Base-by-base conservation (phyloP, 2,797 vertebrate genomes). In the Takifugu rubripes region DNA sequence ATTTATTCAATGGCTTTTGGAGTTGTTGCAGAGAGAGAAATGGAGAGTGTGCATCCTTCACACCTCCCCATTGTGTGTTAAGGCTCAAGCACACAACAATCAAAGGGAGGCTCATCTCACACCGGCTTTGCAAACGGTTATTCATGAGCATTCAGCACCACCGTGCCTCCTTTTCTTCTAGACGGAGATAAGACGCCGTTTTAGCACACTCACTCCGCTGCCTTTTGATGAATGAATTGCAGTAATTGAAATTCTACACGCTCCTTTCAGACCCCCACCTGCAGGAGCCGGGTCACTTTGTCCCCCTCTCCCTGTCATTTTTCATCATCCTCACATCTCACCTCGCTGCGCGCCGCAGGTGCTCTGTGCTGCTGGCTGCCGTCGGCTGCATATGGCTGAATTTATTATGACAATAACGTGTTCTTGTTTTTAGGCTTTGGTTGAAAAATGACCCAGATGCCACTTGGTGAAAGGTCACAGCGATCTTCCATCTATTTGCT, bases 11-110 rank as follows among this genome's bases (percentile, higher is more conserved):
- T 4, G 11, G 36, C 12, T 40, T 40, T 40, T 12, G 3, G 10
- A 12, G 4, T 10, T 14, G 36, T 14, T 14, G 12, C 12, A 14
- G 36, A 40, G 3, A 12, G 21, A 21, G 21, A 21, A 21, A 21
- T 21, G 21, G 21, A 21, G 21, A 21, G 36, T 11, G 10, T 12
- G 17, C 25, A 45, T 47, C 44, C 51, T 72, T 82, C 65, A 66
- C 78, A 81, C 71, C 56, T 49, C 47, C 21, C 48, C 7, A 58
- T 75, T 79, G 77, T 83, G 67, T 72, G 75, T 65, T 72, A 66
- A 81, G 52, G 25, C 64, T 55, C 54, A 56, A 57, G 36, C 49
- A 56, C 31, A 49, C 49, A 64, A 66, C 59, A 68, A 56, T 56
- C 33, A 64, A 66, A 56, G 61, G 33, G 16, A 12, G 24, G 40